Percentiles rank a stretch among this genome's conserved stretches.
Conservation (phyloP, 23 tunicate genomes). For the Diplosoma virens region DNA sequence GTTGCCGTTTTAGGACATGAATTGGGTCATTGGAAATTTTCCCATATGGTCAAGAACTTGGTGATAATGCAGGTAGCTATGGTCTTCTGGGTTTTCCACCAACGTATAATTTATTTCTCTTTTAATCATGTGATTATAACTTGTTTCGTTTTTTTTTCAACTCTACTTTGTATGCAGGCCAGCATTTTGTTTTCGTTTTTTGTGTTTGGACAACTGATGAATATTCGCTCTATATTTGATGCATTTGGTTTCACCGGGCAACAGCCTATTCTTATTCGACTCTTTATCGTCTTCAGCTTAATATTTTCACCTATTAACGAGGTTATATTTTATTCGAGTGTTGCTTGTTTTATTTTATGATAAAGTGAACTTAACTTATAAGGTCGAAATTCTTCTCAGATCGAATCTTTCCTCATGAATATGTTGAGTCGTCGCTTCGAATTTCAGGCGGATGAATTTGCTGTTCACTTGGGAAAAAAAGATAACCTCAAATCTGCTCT, state of each 20-base stretch:
- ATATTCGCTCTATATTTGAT: constrained; percentile 44
- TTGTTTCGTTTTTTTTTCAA: no score
- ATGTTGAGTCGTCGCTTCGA: constrained; percentile 75
- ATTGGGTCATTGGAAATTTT: constrained; percentile 97
- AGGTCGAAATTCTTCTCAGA: constrained; percentile 3
- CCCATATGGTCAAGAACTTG: constrained; percentile 90
- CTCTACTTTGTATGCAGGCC: constrained; percentile 10
- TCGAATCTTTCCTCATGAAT: constrained; percentile 71
- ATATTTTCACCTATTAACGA: constrained; percentile 91
- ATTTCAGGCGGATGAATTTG: constrained; percentile 97
- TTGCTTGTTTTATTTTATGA: no score
- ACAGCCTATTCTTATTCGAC: constrained; percentile 67
- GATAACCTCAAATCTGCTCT: constrained; percentile 78
- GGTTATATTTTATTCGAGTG: background rate
- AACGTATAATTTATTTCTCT: no score
- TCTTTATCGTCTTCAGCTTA: constrained; percentile 78
- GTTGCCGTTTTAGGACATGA: constrained; percentile 97
- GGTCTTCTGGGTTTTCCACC: no score
- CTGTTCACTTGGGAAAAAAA: constrained; percentile 77
- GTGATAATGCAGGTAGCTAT: constrained; percentile 57
- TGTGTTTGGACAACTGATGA: constrained; percentile 86
- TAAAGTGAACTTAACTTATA: no score
- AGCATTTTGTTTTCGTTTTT: constrained; percentile 76
- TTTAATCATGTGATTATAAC: no score
- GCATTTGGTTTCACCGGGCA: constrained; percentile 82